Base-by-base conservation (phyloP, 2,797 vertebrate species). In the Pyrocephalus nanus region DNA sequence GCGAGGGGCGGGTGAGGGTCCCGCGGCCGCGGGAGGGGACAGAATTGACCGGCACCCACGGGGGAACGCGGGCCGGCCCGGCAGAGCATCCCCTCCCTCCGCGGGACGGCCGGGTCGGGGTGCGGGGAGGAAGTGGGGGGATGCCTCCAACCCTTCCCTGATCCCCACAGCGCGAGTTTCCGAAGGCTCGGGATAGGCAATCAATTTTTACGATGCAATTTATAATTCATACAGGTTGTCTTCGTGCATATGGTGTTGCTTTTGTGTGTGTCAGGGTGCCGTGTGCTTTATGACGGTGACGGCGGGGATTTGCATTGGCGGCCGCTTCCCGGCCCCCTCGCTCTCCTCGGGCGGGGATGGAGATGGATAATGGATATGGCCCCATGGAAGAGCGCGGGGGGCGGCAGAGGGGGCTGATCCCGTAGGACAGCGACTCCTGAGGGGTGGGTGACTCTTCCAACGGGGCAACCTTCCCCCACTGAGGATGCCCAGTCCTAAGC, bases 221-320 rank as follows among this genome's bases (percentile, higher is more conserved):
- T 95, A 95, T 96, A 96, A 97, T 96, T 96, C 93, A 95, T 92
- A 95, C 96, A 96, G 96, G 97, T 97, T 97, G 97, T 97, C 97
- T 97, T 60, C 32, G 70, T 72, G 23, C 97, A 97, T 96, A 97
- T 95, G 97, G 97, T 95, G 97, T 94, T 97, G 97, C 97, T 97
- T 96, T 97, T 95, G 95, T 93, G 94, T 32, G 96, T 34, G 96
- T 92, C 64, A 43, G 88, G 91, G 93, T 91, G 96, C 96, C 86
- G 82, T 90, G 81, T 95, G 93, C 95, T 97, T 96, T 95, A 96
- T 96, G 96, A 94, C 81, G 87, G 92, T 25, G 96, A 47, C n/a
- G 47, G 82, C 42, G 55, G 86, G 94, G 55, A 95, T 96, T 96
- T 91, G 96, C 96, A 90, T 90, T 61, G 95, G 72, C 20, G 67